Evolutionary conservation across 2,888 invertebrate genomes (phyloP).

Genomic region (Habrosyne pyritoides): DNA sequence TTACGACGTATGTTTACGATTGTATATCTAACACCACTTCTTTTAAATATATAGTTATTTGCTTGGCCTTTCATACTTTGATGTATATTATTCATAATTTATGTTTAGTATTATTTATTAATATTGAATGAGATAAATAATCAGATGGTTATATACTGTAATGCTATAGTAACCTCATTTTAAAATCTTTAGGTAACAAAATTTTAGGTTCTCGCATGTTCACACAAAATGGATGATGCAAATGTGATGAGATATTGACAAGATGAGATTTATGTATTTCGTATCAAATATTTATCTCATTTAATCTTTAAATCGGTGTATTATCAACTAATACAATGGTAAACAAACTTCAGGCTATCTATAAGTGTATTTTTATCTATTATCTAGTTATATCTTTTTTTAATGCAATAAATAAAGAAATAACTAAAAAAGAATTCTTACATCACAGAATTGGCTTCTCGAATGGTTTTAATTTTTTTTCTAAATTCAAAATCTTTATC

Average conservation of each 20-base stretch:
- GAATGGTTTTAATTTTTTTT: neutral
- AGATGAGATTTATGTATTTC: neutral
- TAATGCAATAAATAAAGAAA: too few species aligned
- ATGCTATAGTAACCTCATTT: too few species aligned
- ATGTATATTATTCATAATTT: neutral
- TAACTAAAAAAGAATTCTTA: neutral
- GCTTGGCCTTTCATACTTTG: neutral
- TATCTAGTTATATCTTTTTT: too few species aligned
- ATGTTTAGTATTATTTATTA: neutral
- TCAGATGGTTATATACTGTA: neutral
- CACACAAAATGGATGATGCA: too few species aligned
- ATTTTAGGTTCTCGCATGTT: too few species aligned
- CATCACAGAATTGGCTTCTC: neutral
- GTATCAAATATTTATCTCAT: neutral
- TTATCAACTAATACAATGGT: neutral
- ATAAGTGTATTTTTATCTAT: neutral
- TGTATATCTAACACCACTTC: slow-evolving; percentile 9
- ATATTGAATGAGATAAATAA: slow-evolving; percentile 1
- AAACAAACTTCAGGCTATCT: neutral
- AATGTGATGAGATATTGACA: too few species aligned
- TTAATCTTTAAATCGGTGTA: neutral
- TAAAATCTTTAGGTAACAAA: too few species aligned
- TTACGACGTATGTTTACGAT: slow-evolving; percentile 35
- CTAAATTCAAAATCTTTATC: neutral
- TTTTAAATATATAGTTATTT: neutral